These are phyloP conservation scores for Drosophila tani DNA, from an alignment of 1,140 invertebrate species.

Conservation along the genomic window DNA sequence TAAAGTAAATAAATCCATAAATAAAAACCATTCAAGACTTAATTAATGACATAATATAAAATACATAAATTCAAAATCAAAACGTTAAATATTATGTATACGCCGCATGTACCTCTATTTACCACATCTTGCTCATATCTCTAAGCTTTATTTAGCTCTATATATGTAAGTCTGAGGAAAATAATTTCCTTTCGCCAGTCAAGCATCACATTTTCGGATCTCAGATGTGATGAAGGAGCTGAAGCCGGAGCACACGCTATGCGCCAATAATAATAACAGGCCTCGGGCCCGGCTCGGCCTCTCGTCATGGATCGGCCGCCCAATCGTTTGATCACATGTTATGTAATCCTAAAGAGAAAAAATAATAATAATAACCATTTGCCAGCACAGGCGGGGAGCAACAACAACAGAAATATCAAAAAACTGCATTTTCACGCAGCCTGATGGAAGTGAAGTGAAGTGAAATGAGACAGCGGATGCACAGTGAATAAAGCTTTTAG, in stretches of 20 bases:
- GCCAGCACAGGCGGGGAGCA: conserved; percentile 10
- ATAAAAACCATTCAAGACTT: background rate
- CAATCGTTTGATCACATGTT: conserved; percentile 61
- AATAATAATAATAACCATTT: conserved; percentile 44
- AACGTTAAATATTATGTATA: conserved; percentile 13
- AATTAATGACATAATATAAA: conserved; percentile 6
- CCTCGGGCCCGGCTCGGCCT: conserved; percentile 24
- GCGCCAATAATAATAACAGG: conserved; percentile 50
- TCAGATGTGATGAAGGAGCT: conserved; percentile 50
- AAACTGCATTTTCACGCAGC: conserved; percentile 74
- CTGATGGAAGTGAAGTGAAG: conserved; percentile 49
- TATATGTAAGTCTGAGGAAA: background rate
- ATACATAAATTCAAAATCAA: background rate
- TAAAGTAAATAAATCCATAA: background rate
- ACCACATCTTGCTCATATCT: background rate
- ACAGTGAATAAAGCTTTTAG: background rate
- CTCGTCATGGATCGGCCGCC: conserved; percentile 28
- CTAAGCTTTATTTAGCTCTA: background rate
- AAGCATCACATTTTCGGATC: conserved; percentile 31
- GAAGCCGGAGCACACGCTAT: conserved; percentile 42
- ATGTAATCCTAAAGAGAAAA: conserved; percentile 39
- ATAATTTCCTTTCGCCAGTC: conserved; percentile 47
- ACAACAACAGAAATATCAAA: conserved; percentile 8
- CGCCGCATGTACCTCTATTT: background rate
- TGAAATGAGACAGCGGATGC: conserved; percentile 54